These are phyloP conservation scores for Zaprionus capensis DNA, from an alignment of 1,140 invertebrate genomes.

Conservation along the genomic window DNA sequence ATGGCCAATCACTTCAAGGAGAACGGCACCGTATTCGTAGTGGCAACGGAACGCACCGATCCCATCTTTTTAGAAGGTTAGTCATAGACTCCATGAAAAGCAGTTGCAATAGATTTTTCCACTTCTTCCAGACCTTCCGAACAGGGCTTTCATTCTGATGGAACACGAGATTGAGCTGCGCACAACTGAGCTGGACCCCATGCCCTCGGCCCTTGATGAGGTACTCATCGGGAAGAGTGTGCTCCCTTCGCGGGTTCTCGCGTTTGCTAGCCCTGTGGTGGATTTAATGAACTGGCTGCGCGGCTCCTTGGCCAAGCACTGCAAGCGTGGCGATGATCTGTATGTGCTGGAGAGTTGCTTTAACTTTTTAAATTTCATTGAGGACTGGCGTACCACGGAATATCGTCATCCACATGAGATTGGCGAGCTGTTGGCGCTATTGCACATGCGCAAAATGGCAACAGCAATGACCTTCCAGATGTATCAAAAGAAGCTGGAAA, in stretches of 20 bases:
- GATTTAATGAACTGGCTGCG: slow-evolving; percentile 77
- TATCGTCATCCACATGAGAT: slow-evolving; percentile 56
- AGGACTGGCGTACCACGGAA: slow-evolving; percentile 74
- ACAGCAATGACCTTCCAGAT: slow-evolving; percentile 75
- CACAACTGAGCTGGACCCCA: slow-evolving; percentile 53
- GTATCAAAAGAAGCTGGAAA: slow-evolving; percentile 72
- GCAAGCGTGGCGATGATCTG: slow-evolving; percentile 69
- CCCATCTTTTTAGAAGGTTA: slow-evolving; percentile 70
- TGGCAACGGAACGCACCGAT: slow-evolving; percentile 73
- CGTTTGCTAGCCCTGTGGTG: slow-evolving; percentile 66
- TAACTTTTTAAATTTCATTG: slow-evolving; percentile 77
- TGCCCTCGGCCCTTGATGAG: slow-evolving; percentile 61
- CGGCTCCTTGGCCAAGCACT: slow-evolving; percentile 68
- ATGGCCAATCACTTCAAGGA: slow-evolving; percentile 74
- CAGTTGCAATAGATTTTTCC: neutral
- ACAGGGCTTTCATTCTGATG: slow-evolving; percentile 74
- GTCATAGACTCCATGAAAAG: neutral
- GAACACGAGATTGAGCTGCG: slow-evolving; percentile 76
- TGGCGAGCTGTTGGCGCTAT: slow-evolving; percentile 54
- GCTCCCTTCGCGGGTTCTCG: slow-evolving; percentile 67
- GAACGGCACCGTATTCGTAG: slow-evolving; percentile 75
- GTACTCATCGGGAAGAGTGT: slow-evolving; percentile 66
- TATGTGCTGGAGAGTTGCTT: slow-evolving; percentile 71
- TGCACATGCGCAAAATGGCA: slow-evolving; percentile 70
- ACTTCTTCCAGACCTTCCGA: slow-evolving; percentile 59